Base-by-base conservation (phyloP, 2,113 vertebrate species). In the Sceloporus tristichus region DNA sequence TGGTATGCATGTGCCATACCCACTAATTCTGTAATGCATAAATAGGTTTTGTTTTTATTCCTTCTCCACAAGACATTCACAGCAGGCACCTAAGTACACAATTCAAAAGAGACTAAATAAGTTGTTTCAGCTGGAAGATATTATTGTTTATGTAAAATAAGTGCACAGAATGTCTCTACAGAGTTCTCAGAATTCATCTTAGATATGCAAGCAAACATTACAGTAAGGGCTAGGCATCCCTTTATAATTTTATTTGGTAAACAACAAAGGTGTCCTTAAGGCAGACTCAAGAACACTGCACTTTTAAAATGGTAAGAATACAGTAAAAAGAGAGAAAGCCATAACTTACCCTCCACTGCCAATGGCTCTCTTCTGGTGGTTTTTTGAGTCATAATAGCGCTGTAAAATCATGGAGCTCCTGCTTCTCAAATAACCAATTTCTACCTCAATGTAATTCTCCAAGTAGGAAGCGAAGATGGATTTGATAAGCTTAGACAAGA, bases 391-490 rank as follows among this genome's bases (percentile, higher is more conserved):
- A 34, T 99, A 99, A 96, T 98, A 99, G 83, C 99, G 97, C 87
- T 99, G 99, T 66, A 99, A 97, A 94, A 99, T 99, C 97, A 97
- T 97, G 84, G 98, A 96, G 91, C 98, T 99, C 94, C 99, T 98
- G 68, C 96, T 98, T 95, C 98, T 98, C 92, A 99, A 97, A 95
- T 99, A 99, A 71, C 98, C 98, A 77, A 96, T 98, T 96, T 99
- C 99, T 95, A 99, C 98, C 90, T 99, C 98, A 90, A 99, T 98
- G 96, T 99, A 99, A 95, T 98, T 99, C 95, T 99, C 99, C 97
- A 99, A 96, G 97, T 99, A 99, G 88, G 97, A 97, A 94, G 98
- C 97, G 97, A 99, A 99, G 95, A 99, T 99, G 96, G 97, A 99
- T 96, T 99, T 99, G 96, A 99, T 99, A 94, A 99, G 98, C 96